Conservation (phyloP, 2,113 vertebrate genomes). For the Tyto alba region DNA sequence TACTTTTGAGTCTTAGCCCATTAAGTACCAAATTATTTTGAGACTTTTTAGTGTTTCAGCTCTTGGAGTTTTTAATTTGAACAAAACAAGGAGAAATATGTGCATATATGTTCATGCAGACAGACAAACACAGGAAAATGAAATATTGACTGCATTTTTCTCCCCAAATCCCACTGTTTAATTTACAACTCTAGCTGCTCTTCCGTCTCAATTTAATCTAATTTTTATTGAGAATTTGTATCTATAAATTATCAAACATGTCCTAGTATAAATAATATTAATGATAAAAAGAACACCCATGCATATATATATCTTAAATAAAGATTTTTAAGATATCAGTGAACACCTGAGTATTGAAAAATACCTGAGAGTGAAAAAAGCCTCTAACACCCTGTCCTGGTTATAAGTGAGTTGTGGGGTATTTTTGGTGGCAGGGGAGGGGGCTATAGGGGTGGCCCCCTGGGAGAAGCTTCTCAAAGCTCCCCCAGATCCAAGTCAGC, state of each 20-base stretch:
- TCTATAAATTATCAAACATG: background rate
- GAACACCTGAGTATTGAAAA: too few relatives aligned
- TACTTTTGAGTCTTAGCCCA: background rate
- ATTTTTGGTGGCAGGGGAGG: too few relatives aligned
- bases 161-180: background rate
- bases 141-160: background rate
- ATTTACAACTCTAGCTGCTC: background rate
- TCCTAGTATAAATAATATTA: background rate
- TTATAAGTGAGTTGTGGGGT: too few relatives aligned
- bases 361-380: too few relatives aligned
- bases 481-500: too few relatives aligned
- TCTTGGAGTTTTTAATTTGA: background rate
- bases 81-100: background rate
- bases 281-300: background rate
- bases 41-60: background rate
- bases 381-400: too few relatives aligned
- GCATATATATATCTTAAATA: background rate
- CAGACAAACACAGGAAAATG: fast-evolving
- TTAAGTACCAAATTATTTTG: background rate
- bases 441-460: too few relatives aligned
- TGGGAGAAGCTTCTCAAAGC: too few relatives aligned
- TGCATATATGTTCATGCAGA: background rate
- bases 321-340: background rate
- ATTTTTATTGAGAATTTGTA: background rate
- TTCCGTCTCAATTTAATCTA: background rate